Evolutionary conservation across 2,113 vertebrate species (phyloP), one percentile per base, ranked within the genome.

Genomic region (Apteryx mantelli): DNA sequence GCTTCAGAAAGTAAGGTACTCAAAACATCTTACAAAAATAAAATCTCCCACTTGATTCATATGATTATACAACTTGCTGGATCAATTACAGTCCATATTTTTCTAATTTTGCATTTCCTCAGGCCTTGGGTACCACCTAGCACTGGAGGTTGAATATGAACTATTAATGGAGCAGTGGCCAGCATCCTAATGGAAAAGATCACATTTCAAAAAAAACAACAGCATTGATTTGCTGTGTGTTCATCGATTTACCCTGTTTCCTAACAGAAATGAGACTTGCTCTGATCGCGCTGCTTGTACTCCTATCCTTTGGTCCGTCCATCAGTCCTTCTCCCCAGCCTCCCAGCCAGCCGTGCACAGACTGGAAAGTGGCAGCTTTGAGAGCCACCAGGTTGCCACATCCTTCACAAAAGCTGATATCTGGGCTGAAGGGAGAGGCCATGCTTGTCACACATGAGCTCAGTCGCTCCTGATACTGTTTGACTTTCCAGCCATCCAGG

Each of bases 131-230:
- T 91, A 91, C 58, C 44, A 78, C 64, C 34, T 70, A 82, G 86
- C 50, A 63, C 56, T 36, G 73, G 65, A 2, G 7, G 85, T 17
- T 94, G 73, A 82, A 90, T 76, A 66, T 44, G 58, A 75, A 90
- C 91, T 95, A 82, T 88, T 93, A 95, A 93, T 61, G 78, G 91
- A 90, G n/a, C 88, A 86, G 42, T 56, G 61, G 77, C 71, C 69
- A 95, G 65, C 91, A 84, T 84, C 76, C 91, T 96, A 95, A 97
- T 94, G 91, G 95, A 92, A 95, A 93, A 91, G 85, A 93, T 96
- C 90, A 69, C 83, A 88, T 96, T 96, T 95, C 91, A 10, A 63
- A 88, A 88, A 73, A 40, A 79, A 48, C 75, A 93, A 66, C 71
- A 78, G 69, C 78, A 97, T 86, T 88, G 95, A 97, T 96, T 83